Evolutionary conservation across 2,888 invertebrate species (phyloP).

Genomic region (Hirtodrosophila histrioides): DNA sequence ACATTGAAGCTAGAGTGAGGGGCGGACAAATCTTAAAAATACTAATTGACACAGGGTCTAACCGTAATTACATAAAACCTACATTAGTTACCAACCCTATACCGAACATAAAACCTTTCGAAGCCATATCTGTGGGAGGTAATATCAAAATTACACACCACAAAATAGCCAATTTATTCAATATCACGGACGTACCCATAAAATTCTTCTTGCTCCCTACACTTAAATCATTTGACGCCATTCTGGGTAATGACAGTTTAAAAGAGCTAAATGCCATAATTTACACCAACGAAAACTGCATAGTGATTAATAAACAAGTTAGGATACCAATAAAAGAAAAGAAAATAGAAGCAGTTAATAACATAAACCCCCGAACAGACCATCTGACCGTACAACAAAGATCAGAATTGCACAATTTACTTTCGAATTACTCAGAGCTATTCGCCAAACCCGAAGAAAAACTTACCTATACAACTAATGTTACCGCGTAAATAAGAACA

Average conservation of each 20-base stretch:
- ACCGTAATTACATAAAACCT: slow-evolving; percentile 46
- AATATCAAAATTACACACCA: too few species aligned
- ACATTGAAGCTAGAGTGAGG: slow-evolving; percentile 34
- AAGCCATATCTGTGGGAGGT: neutral
- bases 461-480: slow-evolving; percentile 5
- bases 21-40: slow-evolving; percentile 38
- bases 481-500: too few species aligned
- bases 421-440: neutral
- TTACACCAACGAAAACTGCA: neutral
- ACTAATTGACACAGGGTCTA: slow-evolving; percentile 45
- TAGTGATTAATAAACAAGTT: too few species aligned
- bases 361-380: slow-evolving; percentile 7
- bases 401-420: neutral
- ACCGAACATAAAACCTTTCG: neutral
- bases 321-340: slow-evolving; percentile 12
- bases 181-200: neutral
- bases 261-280: neutral
- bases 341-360: slow-evolving; percentile 11
- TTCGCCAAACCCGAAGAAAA: slow-evolving; percentile 24
- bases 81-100: slow-evolving; percentile 8
- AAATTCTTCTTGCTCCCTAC: neutral
- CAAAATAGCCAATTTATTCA: slow-evolving; percentile 2
- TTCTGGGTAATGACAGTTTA: neutral
- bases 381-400: slow-evolving; percentile 4
- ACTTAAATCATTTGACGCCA: neutral